Evolutionary conservation across 2,797 vertebrate genomes (phyloP), one percentile per base, ranked within the genome.

Genomic region (Microctenopoma stevenorrisi): DNA sequence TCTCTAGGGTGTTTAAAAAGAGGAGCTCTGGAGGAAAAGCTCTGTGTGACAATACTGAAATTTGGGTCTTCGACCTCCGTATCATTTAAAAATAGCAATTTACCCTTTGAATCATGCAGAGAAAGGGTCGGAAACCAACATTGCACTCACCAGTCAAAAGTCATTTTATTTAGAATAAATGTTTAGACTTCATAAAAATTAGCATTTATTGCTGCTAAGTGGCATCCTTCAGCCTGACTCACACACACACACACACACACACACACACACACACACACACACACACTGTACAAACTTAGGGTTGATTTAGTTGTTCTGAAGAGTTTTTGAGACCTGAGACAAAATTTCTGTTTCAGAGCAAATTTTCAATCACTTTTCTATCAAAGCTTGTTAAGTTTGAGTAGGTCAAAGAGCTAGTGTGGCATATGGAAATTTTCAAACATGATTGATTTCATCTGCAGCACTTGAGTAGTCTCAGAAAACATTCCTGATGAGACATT

Each of bases 371-470:
- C 59, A 61, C 73, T 74, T 52, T 63, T 64, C 75, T 47, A 74
- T 81, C 64, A 80, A 70, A 83, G 66, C 76, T 58, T 48, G 71
- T 83, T 86, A 79, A 70, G 71, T 75, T 48, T 60, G 76, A 87
- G 62, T 35, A 64, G 74, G 82, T 84, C 79, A 83, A 68, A 78
- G 74, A 76, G 64, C 40, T 68, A 51, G 37, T 56, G 16, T 78
- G 53, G 68, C 57, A 69, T 79, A 74, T 78, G 74, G 73, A 74
- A 56, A 79, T 80, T 44, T 84, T 55, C 55, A 65, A 63, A 79
- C 50, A 63, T 81, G 74, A 86, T 77, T 78, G 76, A 83, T 79
- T 76, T 82, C 68, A 76, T 84, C 73, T 79, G 68, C 54, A 37
- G 67, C 46, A 13, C 48, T 65, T 55, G 47, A 56, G 52, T 28